phyloP scores from a whole-genome alignment of 2,888 invertebrate species.

The Phalera bucephala region DNA sequence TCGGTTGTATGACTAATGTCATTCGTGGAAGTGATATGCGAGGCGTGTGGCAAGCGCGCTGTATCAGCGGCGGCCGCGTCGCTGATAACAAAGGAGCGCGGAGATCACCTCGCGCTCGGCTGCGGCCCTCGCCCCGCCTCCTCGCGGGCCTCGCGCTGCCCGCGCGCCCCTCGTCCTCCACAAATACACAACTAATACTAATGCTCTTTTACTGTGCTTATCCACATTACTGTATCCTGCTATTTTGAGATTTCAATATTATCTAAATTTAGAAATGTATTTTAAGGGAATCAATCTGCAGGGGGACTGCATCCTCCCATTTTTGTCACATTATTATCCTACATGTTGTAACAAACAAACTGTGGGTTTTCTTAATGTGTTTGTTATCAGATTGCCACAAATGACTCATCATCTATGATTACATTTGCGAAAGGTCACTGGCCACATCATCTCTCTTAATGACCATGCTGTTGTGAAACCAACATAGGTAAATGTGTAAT shows the following conservation, averaged over 20 bases:
- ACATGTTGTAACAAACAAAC: constrained; percentile 25
- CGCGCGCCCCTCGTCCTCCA: constrained; percentile 32
- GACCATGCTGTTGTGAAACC: constrained; percentile 52
- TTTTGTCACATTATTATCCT: constrained; percentile 37
- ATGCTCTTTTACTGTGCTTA: constrained; percentile 43
- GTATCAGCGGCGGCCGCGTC: constrained; percentile 60
- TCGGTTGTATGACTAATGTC: constrained; percentile 80
- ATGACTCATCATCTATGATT: constrained; percentile 78
- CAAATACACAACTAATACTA: constrained; percentile 37
- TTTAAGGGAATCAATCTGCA: constrained; percentile 65
- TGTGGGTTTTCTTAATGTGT: constrained; percentile 41
- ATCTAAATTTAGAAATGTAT: constrained; percentile 76
- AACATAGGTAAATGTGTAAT: constrained; percentile 28
- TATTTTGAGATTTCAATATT: constrained; percentile 79
- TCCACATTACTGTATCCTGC: constrained; percentile 57
- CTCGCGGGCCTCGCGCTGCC: constrained; percentile 25
- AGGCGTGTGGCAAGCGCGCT: constrained; percentile 63
- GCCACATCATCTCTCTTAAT: constrained; percentile 65
- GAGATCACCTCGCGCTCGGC: constrained; percentile 32
- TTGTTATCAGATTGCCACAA: constrained; percentile 60
- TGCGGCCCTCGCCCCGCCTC: constrained; percentile 34
- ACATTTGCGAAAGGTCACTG: constrained; percentile 71
- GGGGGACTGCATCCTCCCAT: constrained; percentile 59
- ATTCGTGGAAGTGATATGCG: constrained; percentile 79
- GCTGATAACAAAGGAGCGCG: constrained; percentile 80